Evolutionary conservation across 2,888 invertebrate genomes (phyloP).

Genomic region (Artemia sinica): DNA sequence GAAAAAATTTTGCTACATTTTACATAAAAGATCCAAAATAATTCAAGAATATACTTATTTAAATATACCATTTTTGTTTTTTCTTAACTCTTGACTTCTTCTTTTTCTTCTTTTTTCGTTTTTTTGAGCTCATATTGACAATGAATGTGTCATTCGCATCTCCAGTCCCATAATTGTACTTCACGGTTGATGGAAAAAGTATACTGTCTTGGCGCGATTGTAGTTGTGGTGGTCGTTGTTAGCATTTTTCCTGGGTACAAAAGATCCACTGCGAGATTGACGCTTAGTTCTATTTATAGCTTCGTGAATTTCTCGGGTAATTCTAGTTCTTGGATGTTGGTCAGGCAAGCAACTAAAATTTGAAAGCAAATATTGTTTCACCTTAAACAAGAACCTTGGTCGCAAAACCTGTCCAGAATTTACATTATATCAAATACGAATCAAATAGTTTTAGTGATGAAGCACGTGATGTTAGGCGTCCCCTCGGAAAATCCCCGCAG

Average conservation of each 20-base stretch:
- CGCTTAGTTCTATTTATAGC: background rate
- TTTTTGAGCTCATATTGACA: background rate
- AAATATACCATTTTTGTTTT: constrained; percentile 21
- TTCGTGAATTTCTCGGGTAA: constrained; percentile 5
- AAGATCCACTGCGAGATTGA: background rate
- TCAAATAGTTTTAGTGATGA: no score
- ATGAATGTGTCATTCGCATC: background rate
- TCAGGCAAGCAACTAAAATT: constrained; percentile 51
- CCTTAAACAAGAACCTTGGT: background rate
- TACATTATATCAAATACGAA: no score
- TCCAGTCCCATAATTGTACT: background rate
- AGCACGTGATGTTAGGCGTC: no score
- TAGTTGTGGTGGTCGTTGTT: constrained; percentile 11
- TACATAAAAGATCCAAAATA: no score
- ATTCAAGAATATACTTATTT: no score
- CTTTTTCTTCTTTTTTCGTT: constrained; percentile 35
- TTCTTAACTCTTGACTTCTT: constrained; percentile 23
- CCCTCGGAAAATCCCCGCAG: no score
- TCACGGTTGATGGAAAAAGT: background rate
- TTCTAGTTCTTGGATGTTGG: constrained; percentile 51
- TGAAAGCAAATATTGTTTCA: constrained; percentile 20
- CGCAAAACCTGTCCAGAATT: no score
- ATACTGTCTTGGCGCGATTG: background rate
- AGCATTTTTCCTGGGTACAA: background rate
- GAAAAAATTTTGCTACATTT: no score